Conservation (phyloP, 2,113 vertebrate genomes). For the Microcebus murinus region DNA sequence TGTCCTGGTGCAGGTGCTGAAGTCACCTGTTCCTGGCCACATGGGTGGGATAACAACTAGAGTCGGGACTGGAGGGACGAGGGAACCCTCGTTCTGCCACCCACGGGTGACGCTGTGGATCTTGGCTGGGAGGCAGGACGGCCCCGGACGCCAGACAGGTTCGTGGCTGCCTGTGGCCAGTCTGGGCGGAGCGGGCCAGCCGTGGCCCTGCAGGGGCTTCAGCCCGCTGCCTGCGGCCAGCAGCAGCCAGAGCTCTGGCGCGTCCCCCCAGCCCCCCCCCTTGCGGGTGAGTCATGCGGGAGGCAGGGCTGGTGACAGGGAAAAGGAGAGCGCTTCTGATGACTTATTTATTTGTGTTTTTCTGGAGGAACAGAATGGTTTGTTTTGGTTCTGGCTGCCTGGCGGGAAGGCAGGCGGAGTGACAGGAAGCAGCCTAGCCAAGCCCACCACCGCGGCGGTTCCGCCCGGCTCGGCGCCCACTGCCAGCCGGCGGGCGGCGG, state of each 20-base stretch:
- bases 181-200: rapidly evolving
- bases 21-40: neutral
- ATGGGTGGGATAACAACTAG: neutral
- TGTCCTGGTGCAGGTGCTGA: neutral
- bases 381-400: constrained; percentile 41
- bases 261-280: neutral
- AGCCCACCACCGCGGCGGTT: neutral
- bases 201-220: neutral
- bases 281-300: neutral
- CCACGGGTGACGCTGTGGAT: neutral
- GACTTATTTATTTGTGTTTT: constrained; percentile 56
- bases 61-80: neutral
- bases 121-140: neutral
- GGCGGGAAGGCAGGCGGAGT: neutral
- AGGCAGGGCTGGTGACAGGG: neutral
- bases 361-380: constrained; percentile 27
- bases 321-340: neutral
- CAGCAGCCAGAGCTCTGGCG: neutral
- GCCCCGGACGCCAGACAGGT: rapidly evolving
- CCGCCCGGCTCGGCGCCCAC: neutral
- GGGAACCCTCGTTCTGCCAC: neutral
- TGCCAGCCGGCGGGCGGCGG: neutral
- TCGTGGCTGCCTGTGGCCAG: rapidly evolving
- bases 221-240: neutral
- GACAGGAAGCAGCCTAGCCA: neutral